Evolutionary conservation across 2,888 invertebrate genomes (phyloP), one percentile per base, ranked within the genome.

Genomic region (Melanotus villosus): DNA sequence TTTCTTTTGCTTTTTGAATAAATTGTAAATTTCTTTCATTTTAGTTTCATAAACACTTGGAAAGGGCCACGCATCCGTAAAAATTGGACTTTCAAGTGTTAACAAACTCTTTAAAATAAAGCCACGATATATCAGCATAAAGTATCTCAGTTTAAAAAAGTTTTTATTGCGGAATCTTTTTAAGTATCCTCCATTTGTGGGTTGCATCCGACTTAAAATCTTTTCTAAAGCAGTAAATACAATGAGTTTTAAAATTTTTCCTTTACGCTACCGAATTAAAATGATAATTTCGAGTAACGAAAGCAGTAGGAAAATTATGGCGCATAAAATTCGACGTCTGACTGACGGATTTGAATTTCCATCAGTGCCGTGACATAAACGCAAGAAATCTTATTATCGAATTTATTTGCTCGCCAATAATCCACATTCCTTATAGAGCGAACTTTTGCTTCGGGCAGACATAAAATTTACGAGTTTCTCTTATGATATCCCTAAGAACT

Each of bases 361-460:
- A 62, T 68, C 62, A 68, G 57, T 68, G 45, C 43, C 63, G 47
- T 56, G 36, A 56, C 50, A 68, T 63, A 63, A 68, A 68, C 62
- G 62, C 43, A 56, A 62, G 68, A 60, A 67, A 68, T 68, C 68
- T 68, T 68, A 68, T 68, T 68, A 68, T 68, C 62, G 63, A 68
- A 68, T 68, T 68, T 68, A 68, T 68, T 68, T 68, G 68, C 68
- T 68, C 50, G 68, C 68, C 68, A 68, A 68, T 68, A 68, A 68
- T 32, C 68, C 62, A 52, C 68, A 68, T 68, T 68, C 57, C 62
- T 62, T 68, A 68, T 68, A 63, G 56, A 45, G 38, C 56, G 47
- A 68, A 67, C 66, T 63, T 62, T 67, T 63, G 68, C 68, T 63
- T 63, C 45, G 54, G 50, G 68, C 68, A 68, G 57, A 63, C 41